Conservation (phyloP, 2,888 invertebrate genomes). For the Trypoxylon attenuatum region DNA sequence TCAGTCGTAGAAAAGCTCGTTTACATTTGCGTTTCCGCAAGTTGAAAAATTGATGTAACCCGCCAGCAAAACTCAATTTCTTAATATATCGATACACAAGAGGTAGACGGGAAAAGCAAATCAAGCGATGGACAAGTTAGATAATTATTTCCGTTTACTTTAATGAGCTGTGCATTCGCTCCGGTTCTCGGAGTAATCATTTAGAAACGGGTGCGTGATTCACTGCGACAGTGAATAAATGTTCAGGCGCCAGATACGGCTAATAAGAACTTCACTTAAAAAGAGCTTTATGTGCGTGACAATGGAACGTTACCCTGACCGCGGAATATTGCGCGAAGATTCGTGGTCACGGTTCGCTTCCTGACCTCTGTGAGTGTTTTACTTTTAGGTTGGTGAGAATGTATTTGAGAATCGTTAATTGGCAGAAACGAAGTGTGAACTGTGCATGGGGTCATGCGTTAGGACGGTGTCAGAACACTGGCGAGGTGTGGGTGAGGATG, state of each 20-base stretch:
- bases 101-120: conserved; percentile 15
- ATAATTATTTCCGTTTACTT: conserved; percentile 47
- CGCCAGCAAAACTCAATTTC: conserved; percentile 5
- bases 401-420: conserved; percentile 50
- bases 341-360: conserved; percentile 9
- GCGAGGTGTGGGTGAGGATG: conserved; percentile 64
- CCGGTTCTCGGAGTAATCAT: conserved; percentile 8
- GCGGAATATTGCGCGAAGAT: conserved; percentile 9
- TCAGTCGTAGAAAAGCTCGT: too few species aligned
- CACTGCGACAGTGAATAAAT: conserved; percentile 3
- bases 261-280: conserved; percentile 8
- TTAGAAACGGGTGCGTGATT: conserved; percentile 23
- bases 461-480: conserved; percentile 44
- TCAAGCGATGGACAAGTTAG: conserved; percentile 49
- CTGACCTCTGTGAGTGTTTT: conserved; percentile 24
- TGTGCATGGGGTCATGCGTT: conserved; percentile 53
- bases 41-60: too few species aligned
- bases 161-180: conserved; percentile 23
- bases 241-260: neutral
- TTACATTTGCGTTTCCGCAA: too few species aligned
- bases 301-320: conserved; percentile 1
- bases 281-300: neutral
- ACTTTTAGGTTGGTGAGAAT: conserved; percentile 44
- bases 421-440: conserved; percentile 60
- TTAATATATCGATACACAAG: conserved; percentile 1